phyloP scores from a whole-genome alignment of 2,888 invertebrate species.

The Biston stratarius region DNA sequence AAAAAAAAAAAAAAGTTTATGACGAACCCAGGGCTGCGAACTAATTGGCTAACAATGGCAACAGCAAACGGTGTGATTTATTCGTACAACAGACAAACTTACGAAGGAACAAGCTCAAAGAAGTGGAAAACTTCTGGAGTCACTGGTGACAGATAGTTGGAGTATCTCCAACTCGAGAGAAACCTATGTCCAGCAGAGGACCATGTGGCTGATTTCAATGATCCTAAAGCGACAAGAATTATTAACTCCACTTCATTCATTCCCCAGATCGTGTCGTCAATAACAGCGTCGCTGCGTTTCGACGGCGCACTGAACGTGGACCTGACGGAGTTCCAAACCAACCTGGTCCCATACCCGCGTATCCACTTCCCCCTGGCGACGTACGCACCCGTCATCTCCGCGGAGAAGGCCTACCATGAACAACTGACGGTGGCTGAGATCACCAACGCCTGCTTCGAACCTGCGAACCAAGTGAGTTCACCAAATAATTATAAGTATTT shows the following conservation, averaged over 20 bases:
- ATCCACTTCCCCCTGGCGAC: conserved; percentile 97
- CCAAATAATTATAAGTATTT: too few species aligned
- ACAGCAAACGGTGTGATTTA: too few species aligned
- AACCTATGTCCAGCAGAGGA: too few species aligned
- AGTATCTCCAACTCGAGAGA: too few species aligned
- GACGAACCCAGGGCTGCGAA: too few species aligned
- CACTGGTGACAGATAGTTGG: too few species aligned
- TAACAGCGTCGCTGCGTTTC: conserved; percentile 96
- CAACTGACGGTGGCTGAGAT: conserved; percentile 96
- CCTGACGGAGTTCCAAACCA: conserved; percentile 97
- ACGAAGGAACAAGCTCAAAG: too few species aligned
- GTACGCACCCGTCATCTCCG: conserved; percentile 96
- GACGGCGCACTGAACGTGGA: conserved; percentile 97
- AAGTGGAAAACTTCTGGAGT: too few species aligned
- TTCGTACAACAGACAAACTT: too few species aligned
- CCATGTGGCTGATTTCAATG: background rate
- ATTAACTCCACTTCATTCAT: background rate
- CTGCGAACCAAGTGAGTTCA: conserved; percentile 91
- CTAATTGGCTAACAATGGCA: too few species aligned
- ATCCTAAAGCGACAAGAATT: background rate
- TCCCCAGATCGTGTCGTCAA: conserved; percentile 94
- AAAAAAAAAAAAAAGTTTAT: too few species aligned
- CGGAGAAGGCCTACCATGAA: conserved; percentile 97
- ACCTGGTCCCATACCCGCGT: conserved; percentile 97
- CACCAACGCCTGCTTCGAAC: conserved; percentile 98